Conservation (phyloP, 2,888 invertebrate species). For the Drosophila pseudotakahashii region DNA sequence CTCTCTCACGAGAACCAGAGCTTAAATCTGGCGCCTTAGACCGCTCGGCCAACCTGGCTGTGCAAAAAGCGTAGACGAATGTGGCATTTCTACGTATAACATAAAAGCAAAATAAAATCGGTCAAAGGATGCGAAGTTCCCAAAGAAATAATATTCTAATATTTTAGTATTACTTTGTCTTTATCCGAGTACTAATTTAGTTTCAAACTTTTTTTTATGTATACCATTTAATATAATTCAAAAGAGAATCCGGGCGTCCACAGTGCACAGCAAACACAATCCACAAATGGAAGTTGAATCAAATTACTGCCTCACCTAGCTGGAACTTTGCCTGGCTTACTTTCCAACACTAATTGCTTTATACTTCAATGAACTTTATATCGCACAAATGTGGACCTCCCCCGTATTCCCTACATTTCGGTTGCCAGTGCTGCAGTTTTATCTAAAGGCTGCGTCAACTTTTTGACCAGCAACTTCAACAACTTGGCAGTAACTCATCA, state of each 20-base stretch:
- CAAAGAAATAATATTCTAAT: neutral
- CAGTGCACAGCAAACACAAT: constrained; percentile 21
- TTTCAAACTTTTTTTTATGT: neutral
- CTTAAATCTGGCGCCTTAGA: constrained; percentile 13
- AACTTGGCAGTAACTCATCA: constrained; percentile 57
- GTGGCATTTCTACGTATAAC: too few species aligned
- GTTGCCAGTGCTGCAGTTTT: constrained; percentile 27
- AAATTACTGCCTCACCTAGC: constrained; percentile 42
- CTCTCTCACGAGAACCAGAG: constrained; percentile 8
- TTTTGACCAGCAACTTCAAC: constrained; percentile 63
- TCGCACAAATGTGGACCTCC: constrained; percentile 28
- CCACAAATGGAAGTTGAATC: constrained; percentile 42
- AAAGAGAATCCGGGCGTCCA: neutral
- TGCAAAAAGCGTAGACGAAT: rapidly evolving
- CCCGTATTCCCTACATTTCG: neutral
- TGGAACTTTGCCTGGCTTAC: constrained; percentile 43
- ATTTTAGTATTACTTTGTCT: neutral
- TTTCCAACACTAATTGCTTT: constrained; percentile 50
- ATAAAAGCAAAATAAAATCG: neutral
- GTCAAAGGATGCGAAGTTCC: neutral
- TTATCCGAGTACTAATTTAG: neutral
- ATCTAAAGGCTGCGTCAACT: constrained; percentile 58
- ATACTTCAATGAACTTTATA: constrained; percentile 52
- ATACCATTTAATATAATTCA: neutral
- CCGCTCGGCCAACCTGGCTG: constrained; percentile 10